Base-by-base conservation (phyloP, 2,888 invertebrate genomes). In the Nyleta sp. region DNA sequence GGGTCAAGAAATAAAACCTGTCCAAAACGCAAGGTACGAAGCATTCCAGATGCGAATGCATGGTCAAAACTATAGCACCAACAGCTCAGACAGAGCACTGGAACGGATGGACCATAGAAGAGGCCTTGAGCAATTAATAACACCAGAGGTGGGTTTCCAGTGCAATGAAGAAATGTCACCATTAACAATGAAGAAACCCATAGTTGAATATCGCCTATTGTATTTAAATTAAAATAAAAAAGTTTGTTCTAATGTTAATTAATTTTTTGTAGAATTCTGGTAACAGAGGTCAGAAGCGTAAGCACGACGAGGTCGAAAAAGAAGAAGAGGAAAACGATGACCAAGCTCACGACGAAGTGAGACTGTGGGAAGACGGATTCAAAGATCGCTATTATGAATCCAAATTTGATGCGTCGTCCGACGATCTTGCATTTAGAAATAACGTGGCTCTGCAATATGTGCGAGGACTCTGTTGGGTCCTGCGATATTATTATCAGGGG, bases 401-500 rank as follows among this genome's bases (percentile, higher is more conserved):
- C 60, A 98, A 98, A 92, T 98, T 98, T 89, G 97, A 97, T 86
- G 96, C 97, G 10, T 91, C 92, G 4, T 81, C 93, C 0, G 94
- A 95, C 13, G 95, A 97, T 89, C 87, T 95, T 33, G 95, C 95
- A 85, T 99, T 99, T 91, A 94, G 94, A 83, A 95, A 96, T 89
- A 95, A 95, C 84, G 98, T 99, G 40, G 98, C 97, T 2, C 92
- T 96, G 53, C 98, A 99, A 88, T 99, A 99, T 92, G 98, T 98
- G 2, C 94, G 96, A 59, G 99, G 99, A 0, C 92, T 99, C 55
- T 98, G 98, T 91, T 99, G 99, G 99, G 99, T 99, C 67, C 92
- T 99, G 24, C 95, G 96, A 83, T 99, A 99, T 92, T 99, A 99
- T 92, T 99, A 99, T 92, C 99, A 99, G 93, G 99, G 99, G 60